Base-by-base conservation (phyloP, 2,113 vertebrate species). In the Grammomys surdaster region DNA sequence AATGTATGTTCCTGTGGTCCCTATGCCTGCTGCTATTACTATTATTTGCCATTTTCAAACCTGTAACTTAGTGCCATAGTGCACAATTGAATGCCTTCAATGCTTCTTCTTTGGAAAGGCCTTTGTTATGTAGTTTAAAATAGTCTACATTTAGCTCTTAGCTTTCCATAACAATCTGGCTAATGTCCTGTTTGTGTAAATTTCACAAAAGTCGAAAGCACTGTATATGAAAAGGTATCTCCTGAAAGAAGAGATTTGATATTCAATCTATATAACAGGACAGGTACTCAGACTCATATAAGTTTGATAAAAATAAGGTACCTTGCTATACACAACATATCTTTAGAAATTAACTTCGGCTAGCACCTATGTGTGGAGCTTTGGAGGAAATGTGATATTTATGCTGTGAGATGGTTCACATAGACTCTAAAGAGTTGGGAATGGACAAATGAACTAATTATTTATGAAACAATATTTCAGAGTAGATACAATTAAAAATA, bases 251-350 rank as follows among this genome's bases (percentile, higher is more conserved):
- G 54, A 95, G 17, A 76, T 92, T 85, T 92, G 22, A 81, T 84
- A 5, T 8, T 58, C n/a, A 76, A 36, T 87, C 65, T 3, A 65
- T 86, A 54, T 84, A 54, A 84, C 60, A 19, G 90, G 28, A 58
- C 7, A 87, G 58, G 11, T 73, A 36, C n/a, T 89, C 19, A 85
- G 75, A 89, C 81, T 70, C 63, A 73, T 77, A 65, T 12, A 85
- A 82, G 67, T 93, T 90, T 80, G 43, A 76, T 65, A 88, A 92
- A 93, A 88, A 84, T 40, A 4, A 96, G 16, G 51, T 89, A 75
- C 85, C 14, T 90, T 94, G 51, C 10, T 95, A 48, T 43, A 88
- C 4, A 13, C 7, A 63, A 33, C 4, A 28, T n/a, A 88, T n/a
- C 5, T 92, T 31, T 17, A 94, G 88, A 94, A 92, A 14, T 63